Evolutionary conservation across 2,113 vertebrate genomes (phyloP).

Genomic region (Bombycilla garrulus): DNA sequence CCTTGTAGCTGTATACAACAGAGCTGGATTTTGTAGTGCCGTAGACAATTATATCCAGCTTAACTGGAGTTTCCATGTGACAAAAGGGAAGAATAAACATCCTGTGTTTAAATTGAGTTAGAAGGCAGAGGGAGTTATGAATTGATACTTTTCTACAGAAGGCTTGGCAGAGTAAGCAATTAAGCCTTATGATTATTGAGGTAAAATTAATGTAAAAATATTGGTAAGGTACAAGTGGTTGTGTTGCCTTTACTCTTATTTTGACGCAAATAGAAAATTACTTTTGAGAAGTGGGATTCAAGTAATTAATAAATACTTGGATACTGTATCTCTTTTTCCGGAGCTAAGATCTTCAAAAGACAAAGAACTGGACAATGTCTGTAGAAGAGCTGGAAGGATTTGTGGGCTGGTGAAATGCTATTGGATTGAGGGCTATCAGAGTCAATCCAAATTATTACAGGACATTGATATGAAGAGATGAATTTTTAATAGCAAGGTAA

Average conservation of each 20-base stretch:
- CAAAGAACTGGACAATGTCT: background rate
- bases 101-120: background rate
- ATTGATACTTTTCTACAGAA: background rate
- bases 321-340: background rate
- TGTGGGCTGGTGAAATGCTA: background rate
- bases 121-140: background rate
- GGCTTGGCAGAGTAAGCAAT: background rate
- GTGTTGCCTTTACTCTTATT: background rate
- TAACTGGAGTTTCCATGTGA: background rate
- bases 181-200: background rate
- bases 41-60: background rate
- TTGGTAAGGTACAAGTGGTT: background rate
- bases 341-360: background rate
- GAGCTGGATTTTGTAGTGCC: background rate
- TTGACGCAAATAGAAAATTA: background rate
- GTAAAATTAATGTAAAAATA: background rate
- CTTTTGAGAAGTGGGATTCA: background rate
- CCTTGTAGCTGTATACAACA: background rate
- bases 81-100: background rate
- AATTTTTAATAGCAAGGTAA: background rate
- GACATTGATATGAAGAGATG: rapidly evolving
- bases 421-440: background rate
- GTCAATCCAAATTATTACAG: background rate
- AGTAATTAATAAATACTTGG: background rate
- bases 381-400: background rate